phyloP scores from a whole-genome alignment of 2,888 invertebrate species.

The Stenotaenia linearis region DNA sequence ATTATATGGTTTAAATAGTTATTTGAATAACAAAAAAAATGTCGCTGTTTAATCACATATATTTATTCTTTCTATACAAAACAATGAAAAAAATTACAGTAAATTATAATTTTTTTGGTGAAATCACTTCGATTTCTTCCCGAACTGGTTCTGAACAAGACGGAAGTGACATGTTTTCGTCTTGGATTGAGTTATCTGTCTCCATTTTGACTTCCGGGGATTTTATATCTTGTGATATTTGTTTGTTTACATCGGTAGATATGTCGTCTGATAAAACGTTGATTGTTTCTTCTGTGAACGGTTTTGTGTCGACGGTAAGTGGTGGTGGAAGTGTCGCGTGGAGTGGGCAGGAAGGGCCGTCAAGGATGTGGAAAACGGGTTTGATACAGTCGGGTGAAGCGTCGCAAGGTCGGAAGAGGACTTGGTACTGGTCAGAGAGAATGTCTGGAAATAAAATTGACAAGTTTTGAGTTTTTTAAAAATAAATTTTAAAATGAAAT shows the following conservation, averaged over 20 bases:
- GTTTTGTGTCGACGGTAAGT: not conserved
- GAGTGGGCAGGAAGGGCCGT: slow-evolving; percentile 13
- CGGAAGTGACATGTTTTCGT: not conserved
- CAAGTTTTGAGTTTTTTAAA: too few relatives aligned
- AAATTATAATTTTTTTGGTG: not conserved
- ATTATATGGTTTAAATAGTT: too few relatives aligned
- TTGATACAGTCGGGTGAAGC: not conserved
- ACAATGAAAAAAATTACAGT: not conserved
- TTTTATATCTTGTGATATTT: not conserved
- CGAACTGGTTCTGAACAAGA: not conserved
- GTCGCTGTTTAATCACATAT: too few relatives aligned
- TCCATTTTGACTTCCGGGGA: not conserved
- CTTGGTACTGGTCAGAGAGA: slow-evolving; percentile 56
- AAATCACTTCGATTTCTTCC: not conserved
- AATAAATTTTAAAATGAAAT: not conserved
- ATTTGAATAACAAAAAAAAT: too few relatives aligned
- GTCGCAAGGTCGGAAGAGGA: slow-evolving; percentile 70
- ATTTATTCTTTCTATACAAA: too few relatives aligned
- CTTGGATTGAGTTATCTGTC: not conserved
- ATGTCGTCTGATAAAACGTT: not conserved
- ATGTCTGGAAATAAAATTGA: slow-evolving; percentile 27
- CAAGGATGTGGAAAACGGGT: slow-evolving; percentile 24
- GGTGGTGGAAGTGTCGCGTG: slow-evolving; percentile 31
- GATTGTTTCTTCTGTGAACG: not conserved
- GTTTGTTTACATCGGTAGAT: not conserved